phyloP scores from a whole-genome alignment of 2,797 vertebrate species.

The Acropternis orthonyx region DNA sequence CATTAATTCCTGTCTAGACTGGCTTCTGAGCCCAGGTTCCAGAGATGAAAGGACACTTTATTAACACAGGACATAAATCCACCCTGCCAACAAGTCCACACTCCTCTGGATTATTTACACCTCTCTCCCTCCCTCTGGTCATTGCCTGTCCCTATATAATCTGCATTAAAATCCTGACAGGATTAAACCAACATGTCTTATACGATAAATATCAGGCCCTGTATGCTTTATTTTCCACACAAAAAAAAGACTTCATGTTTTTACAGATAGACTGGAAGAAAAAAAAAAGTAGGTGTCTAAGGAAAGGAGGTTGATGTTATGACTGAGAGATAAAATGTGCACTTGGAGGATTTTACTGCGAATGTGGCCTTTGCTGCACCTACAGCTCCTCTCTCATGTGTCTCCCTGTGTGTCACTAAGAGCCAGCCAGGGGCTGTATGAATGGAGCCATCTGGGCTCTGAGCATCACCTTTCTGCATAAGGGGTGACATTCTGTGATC shows the following conservation, averaged over 20 bases:
- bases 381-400: neutral
- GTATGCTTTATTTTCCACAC: neutral
- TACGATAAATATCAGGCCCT: neutral
- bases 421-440: neutral
- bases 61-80: conserved; percentile 68
- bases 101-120: conserved; percentile 66
- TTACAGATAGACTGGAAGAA: neutral
- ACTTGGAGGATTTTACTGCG: neutral
- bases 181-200: conserved; percentile 10
- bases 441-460: neutral
- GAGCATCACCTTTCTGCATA: neutral
- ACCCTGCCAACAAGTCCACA: conserved; percentile 62
- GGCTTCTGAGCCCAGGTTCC: conserved; percentile 60
- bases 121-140: conserved; percentile 47
- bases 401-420: neutral
- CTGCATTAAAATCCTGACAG: conserved; percentile 51
- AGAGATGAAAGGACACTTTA: conserved; percentile 72
- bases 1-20: conserved; percentile 75
- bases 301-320: neutral
- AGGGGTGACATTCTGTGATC: neutral
- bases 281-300: neutral
- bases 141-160: conserved; percentile 25
- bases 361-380: neutral
- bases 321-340: neutral
- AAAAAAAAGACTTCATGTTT: neutral